A percentile compares a stretch with the other conserved stretches of the same genome.
phyloP scores from a whole-genome alignment of 2,113 vertebrate species.

The Tilapia sparmanii region DNA sequence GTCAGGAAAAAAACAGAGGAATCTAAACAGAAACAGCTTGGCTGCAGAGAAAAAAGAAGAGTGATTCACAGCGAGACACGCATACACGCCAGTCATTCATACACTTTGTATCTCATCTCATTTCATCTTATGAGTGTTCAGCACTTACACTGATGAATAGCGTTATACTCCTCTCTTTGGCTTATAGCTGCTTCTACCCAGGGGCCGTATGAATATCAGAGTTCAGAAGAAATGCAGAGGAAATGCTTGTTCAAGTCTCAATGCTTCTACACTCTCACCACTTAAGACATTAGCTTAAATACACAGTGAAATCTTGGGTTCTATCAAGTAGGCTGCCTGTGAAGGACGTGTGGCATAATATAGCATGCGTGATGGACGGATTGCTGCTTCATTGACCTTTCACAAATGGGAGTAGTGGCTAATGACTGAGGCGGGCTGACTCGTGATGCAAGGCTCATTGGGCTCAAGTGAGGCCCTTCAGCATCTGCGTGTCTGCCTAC shows the following conservation, averaged over 20 bases:
- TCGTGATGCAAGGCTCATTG: constrained; percentile 29
- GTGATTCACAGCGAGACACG: background rate
- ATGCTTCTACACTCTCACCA: background rate
- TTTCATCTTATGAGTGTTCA: constrained; percentile 8
- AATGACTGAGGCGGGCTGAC: constrained; percentile 25
- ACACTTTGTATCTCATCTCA: background rate
- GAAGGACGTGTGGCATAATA: constrained; percentile 10
- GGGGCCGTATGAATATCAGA: background rate
- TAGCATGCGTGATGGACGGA: background rate
- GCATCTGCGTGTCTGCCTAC: background rate
- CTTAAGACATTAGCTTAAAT: constrained; percentile 8
- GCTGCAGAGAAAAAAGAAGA: background rate
- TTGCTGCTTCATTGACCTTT: constrained; percentile 30
- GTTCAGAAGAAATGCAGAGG: background rate
- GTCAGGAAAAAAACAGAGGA: background rate
- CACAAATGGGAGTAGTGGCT: constrained; percentile 28
- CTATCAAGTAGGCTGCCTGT: background rate
- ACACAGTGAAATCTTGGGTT: constrained; percentile 3
- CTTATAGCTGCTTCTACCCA: background rate
- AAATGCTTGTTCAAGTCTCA: background rate
- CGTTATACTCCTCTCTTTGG: background rate
- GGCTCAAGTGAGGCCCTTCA: background rate
- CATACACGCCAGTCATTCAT: background rate
- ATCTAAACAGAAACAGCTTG: background rate
- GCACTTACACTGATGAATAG: constrained; percentile 23